Evolutionary conservation across 2,888 invertebrate genomes (phyloP).

Genomic region (Kuschelorhynchus macadamiae): DNA sequence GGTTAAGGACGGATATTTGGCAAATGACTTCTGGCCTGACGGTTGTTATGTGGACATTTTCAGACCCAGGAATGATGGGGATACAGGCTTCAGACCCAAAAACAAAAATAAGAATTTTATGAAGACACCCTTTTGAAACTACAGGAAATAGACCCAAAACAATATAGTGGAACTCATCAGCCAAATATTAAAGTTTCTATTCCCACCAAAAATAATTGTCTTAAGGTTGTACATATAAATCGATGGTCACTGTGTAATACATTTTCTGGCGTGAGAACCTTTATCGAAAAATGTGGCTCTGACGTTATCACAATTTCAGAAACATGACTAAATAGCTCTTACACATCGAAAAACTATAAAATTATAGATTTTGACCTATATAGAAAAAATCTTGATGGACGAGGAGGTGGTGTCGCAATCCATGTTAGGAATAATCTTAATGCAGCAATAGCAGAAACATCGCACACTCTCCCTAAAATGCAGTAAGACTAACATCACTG

Average conservation of each 20-base stretch:
- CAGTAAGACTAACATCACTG: background rate
- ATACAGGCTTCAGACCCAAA: no score
- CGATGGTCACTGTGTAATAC: background rate
- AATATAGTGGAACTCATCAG: no score
- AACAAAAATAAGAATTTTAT: no score
- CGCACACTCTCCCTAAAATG: background rate
- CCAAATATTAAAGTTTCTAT: no score
- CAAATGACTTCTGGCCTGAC: constrained; percentile 1
- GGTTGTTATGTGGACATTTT: background rate
- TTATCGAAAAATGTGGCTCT: background rate
- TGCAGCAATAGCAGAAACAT: background rate
- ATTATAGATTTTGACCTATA: background rate
- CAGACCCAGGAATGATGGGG: no score
- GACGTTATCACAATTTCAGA: background rate
- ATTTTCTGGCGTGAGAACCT: background rate
- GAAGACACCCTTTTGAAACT: no score
- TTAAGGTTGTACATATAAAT: background rate
- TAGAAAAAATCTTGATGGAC: background rate
- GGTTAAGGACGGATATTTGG: background rate
- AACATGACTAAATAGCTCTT: background rate
- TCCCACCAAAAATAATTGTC: background rate
- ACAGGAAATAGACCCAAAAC: no score
- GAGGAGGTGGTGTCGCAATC: background rate
- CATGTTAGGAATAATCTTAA: background rate
- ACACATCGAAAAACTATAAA: background rate